These are phyloP conservation scores for Xylocopa sonorina DNA, from an alignment of 1,140 invertebrate genomes.

Conservation along the genomic window DNA sequence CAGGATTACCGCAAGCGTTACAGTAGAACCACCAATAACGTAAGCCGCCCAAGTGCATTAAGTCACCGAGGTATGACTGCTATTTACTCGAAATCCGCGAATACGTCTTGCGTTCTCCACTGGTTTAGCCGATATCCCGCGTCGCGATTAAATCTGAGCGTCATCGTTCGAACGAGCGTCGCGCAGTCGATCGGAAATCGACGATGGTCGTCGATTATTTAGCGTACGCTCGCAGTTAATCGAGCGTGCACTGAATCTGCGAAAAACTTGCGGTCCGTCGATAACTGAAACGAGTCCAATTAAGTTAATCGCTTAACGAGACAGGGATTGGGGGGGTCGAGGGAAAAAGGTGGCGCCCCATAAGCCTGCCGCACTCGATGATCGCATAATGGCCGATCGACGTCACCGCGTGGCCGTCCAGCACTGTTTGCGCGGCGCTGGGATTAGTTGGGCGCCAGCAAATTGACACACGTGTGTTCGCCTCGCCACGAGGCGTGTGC, in stretches of 20 bases:
- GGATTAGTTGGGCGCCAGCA: conserved; percentile 46
- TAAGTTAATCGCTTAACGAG: no score
- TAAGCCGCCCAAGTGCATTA: not conserved
- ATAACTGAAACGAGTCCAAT: no score
- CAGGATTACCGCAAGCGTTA: conserved; percentile 45
- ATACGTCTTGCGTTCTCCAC: not conserved
- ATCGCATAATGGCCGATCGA: conserved; percentile 20
- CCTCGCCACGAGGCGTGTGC: conserved; percentile 25
- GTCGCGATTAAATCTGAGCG: no score
- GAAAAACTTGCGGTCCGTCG: not conserved
- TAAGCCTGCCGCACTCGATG: not conserved
- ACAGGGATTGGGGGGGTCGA: no score
- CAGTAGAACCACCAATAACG: conserved; percentile 20
- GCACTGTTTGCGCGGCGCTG: not conserved
- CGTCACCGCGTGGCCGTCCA: conserved; percentile 26
- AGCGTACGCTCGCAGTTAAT: not conserved
- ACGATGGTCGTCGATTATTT: not conserved
- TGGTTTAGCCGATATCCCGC: conserved; percentile 1
- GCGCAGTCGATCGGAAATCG: not conserved
- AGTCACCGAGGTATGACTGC: conserved; percentile 16
- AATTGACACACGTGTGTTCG: conserved; percentile 48
- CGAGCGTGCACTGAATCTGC: not conserved
- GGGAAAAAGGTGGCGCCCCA: not conserved
- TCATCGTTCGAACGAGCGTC: not conserved
- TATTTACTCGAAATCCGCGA: conserved; percentile 5